Base-by-base conservation (phyloP, 1,140 invertebrate genomes). In the Drosophila saltans region DNA sequence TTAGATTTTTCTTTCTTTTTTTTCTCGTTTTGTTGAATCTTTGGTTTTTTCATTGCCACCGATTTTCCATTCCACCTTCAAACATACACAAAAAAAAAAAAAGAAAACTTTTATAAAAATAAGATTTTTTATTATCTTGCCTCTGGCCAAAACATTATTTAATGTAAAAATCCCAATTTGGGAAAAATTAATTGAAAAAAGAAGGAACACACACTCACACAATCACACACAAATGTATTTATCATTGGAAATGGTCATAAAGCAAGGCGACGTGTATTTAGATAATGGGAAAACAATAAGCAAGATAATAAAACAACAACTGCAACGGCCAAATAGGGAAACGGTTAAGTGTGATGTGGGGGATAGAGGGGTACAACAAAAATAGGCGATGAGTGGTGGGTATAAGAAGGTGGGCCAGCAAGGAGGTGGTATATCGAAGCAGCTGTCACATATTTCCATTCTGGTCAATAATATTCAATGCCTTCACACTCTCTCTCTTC, bases 401-500 rank as follows among this genome's bases (percentile, higher is more conserved):
- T 41, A 62, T 48, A 52, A 33, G 45, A 7, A 6, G 33, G 33
- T 36, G 33, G 62, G 60, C 28, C 26, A 24, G 41, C 48, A 59
- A 39, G 60, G 16, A 24, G 55, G 67, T 6, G 55, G 67, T 6
- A 36, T 5, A 36, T 2, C 64, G 61, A 52, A 26, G 55, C 74
- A 57, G 70, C 66, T 78, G 72, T 66, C 69, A 72, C 78, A 69
- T 65, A 72, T 80, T 82, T 83, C 72, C 67, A 72, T 80, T 82
- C 65, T 80, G 84, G 69, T 83, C 84, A 88, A 86, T 86, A 88
- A 69, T 78, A 72, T 88, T 86, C 72, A 83, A 86, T 88, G 84
- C 57, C 76, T 26, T 9, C 75, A 24, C 57, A 9, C 41, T 40
- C 43, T 39, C 64, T 48, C 60, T 45, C 39, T 48, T 28, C 40